These are phyloP conservation scores for Odontocolon sp. DNA, from an alignment of 2,888 invertebrate genomes.

Conservation along the genomic window DNA sequence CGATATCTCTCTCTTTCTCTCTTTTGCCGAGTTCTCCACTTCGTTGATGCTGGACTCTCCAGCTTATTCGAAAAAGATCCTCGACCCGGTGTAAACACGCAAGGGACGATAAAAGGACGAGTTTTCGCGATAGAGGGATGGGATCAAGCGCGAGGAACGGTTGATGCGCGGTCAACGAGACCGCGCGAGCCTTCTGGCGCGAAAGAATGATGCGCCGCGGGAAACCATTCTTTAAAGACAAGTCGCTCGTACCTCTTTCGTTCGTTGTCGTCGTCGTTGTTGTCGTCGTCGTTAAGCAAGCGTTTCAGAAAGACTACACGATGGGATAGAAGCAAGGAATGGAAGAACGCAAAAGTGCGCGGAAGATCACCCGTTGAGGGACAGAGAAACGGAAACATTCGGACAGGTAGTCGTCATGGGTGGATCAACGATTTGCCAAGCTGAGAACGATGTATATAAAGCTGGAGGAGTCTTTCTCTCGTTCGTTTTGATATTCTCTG, in stretches of 20 bases:
- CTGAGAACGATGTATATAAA: constrained; percentile 29
- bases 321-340: constrained; percentile 28
- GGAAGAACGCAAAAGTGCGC: neutral
- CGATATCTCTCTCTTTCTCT: too few species aligned
- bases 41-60: neutral
- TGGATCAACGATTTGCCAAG: constrained; percentile 53
- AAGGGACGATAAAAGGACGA: constrained; percentile 71
- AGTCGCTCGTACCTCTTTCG: constrained; percentile 61
- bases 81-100: constrained; percentile 74
- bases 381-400: constrained; percentile 18
- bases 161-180: neutral
- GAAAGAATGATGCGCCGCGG: constrained; percentile 76
- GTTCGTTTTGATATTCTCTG: constrained; percentile 9
- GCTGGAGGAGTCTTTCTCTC: constrained; percentile 8
- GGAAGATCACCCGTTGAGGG: constrained; percentile 6
- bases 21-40: too few species aligned
- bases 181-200: constrained; percentile 61
- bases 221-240: constrained; percentile 76
- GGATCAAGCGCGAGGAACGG: constrained; percentile 5
- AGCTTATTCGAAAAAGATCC: constrained; percentile 73
- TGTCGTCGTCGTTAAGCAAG: constrained; percentile 65
- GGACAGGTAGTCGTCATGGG: constrained; percentile 52
- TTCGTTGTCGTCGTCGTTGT: constrained; percentile 37
- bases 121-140: neutral
- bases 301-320: constrained; percentile 26